phyloP scores from a whole-genome alignment of 2,113 vertebrate genomes.

The Ictidomys tridecemlineatus region DNA sequence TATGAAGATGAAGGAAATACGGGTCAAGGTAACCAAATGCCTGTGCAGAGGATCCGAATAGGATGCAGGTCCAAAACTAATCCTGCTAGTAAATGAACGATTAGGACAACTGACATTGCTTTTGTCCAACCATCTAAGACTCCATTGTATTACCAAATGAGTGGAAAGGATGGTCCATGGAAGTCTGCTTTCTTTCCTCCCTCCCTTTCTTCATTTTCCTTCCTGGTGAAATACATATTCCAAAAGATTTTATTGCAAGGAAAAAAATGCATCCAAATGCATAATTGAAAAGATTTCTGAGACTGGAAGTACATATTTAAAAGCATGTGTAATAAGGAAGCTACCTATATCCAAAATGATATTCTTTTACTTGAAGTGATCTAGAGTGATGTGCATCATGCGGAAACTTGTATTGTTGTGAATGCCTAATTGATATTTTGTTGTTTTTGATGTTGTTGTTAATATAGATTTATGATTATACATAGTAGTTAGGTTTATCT shows the following conservation, averaged over 20 bases:
- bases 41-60: slow-evolving; percentile 33
- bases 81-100: background rate
- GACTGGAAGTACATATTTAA: background rate
- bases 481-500: too few relatives aligned
- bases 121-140: background rate
- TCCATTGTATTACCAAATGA: background rate
- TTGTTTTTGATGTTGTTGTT: too few relatives aligned
- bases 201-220: background rate
- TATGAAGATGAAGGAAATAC: slow-evolving; percentile 76
- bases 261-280: background rate
- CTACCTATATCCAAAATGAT: background rate
- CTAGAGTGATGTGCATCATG: background rate
- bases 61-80: background rate
- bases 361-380: background rate
- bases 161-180: background rate
- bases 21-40: slow-evolving; percentile 23
- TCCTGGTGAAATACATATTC: background rate
- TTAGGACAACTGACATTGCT: background rate
- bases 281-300: background rate
- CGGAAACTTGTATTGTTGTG: background rate
- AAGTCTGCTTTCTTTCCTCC: background rate
- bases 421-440: background rate
- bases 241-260: background rate
- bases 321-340: background rate
- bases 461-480: too few relatives aligned